These are phyloP conservation scores for Polydrusus pterygomalis DNA, from an alignment of 2,888 invertebrate genomes.

Conservation along the genomic window DNA sequence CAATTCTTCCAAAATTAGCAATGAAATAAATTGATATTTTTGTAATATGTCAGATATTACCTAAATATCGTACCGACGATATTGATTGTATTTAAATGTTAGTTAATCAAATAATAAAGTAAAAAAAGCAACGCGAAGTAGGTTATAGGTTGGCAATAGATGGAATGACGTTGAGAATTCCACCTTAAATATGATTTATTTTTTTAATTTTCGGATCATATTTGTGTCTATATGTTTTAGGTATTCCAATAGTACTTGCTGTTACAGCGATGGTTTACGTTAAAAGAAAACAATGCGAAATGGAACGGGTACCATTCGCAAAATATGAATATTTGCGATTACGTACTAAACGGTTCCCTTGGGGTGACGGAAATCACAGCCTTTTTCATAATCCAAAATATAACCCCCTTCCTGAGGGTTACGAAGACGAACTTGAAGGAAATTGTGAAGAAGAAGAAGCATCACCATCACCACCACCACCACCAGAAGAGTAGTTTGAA, in stretches of 20 bases:
- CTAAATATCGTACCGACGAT: too few relatives aligned
- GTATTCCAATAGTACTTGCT: slow-evolving; percentile 82
- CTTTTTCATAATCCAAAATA: slow-evolving; percentile 89
- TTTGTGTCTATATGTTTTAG: slow-evolving; percentile 79
- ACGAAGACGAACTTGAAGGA: slow-evolving; percentile 79
- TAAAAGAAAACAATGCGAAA: slow-evolving; percentile 66
- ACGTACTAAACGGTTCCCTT: slow-evolving; percentile 90
- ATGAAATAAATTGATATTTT: too few relatives aligned
- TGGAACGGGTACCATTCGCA: slow-evolving; percentile 79
- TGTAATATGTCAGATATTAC: too few relatives aligned
- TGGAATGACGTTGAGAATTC: too few relatives aligned
- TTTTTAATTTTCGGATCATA: too few relatives aligned
- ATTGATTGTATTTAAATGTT: too few relatives aligned
- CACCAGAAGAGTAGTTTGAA: neutral
- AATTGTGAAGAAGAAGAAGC: slow-evolving; percentile 1
- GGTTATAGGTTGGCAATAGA: too few relatives aligned
- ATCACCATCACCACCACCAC: neutral
- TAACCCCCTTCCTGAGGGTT: slow-evolving; percentile 87
- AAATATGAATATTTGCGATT: slow-evolving; percentile 86
- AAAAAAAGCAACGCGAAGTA: too few relatives aligned
- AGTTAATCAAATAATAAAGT: too few relatives aligned
- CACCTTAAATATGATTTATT: too few relatives aligned
- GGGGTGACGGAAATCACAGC: slow-evolving; percentile 91
- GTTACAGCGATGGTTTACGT: slow-evolving; percentile 85
- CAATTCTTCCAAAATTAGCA: too few relatives aligned